Evolutionary conservation across 2,888 invertebrate species (phyloP), one percentile per base, ranked within the genome.

Genomic region (Eupithecia pulchellata): DNA sequence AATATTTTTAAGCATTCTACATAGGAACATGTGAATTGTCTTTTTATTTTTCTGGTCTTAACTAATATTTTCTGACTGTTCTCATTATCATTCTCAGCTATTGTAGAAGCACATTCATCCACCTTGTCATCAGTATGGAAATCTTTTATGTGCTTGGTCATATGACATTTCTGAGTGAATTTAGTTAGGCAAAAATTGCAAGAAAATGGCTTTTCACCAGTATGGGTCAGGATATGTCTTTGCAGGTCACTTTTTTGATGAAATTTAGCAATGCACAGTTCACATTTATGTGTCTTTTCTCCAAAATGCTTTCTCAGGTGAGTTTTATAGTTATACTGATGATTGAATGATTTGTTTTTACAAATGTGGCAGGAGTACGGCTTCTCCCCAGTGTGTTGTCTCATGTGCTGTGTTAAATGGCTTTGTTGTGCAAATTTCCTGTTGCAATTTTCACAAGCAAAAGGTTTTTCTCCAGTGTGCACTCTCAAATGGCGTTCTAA

Each of bases 391-490:
- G 70, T 70, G 17, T 73, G 73, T 5, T 42, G 14, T 20, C 68
- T 70, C 42, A 70, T 68, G 30, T 73, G 73, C 55, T 67, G 66
- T 14, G 30, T 36, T 62, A 73, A 68, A 65, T 69, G 69, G 13
- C 60, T 25, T 2, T 65, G 67, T 65, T 69, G 69, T 36, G 62
- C 1, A 29, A 67, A 73, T 25, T 29, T 39, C 62, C 64, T 70
- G 13, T 62, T 34, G 55, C 73, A 73, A 17, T 13, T 47, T 1
- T 65, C 36, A 42, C 73, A 73, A 25, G 30, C 13, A 68, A 17
- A 68, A n/a, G 65, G 73, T 60, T 57, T 71, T 32, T 71, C 71
- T 17, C 71, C 71, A 13, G 73, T 72, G 58, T 72, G 72, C 29
- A 64, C 25, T 34, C 65, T 61, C 17, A 52, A 11, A 66, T 72